Percentiles rank a stretch among this genome's conserved stretches.
These are phyloP conservation scores for Scopus umbretta DNA, from an alignment of 2,113 vertebrate genomes.

Conservation along the genomic window DNA sequence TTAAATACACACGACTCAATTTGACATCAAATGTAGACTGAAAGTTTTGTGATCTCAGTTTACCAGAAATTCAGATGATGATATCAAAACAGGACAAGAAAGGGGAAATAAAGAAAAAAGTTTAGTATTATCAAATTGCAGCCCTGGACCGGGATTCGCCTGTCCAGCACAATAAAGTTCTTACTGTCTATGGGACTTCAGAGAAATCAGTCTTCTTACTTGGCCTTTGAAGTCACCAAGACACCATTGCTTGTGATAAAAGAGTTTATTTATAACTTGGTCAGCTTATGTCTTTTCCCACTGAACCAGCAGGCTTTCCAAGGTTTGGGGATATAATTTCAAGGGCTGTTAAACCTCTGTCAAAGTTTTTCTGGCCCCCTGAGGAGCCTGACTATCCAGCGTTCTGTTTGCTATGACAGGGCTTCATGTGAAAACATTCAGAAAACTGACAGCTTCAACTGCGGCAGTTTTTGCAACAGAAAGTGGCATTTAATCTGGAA, in stretches of 20 bases:
- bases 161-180: conserved; percentile 70
- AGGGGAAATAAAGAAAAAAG: conserved; percentile 2
- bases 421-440: conserved; percentile 74
- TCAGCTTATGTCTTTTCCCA: conserved; percentile 80
- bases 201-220: conserved; percentile 72
- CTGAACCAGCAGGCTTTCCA: conserved; percentile 80
- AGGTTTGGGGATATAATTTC: conserved; percentile 82
- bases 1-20: not conserved
- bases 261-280: conserved; percentile 85
- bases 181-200: conserved; percentile 76
- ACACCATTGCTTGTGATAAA: conserved; percentile 78
- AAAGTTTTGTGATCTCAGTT: conserved; percentile 47
- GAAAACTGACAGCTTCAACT: conserved; percentile 72
- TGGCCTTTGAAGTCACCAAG: conserved; percentile 82
- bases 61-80: conserved; percentile 41
- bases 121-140: conserved; percentile 63
- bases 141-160: conserved; percentile 13
- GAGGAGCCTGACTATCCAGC: conserved; percentile 73
- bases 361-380: conserved; percentile 80
- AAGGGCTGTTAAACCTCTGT: conserved; percentile 84
- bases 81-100: conserved; percentile 47
- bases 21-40: not conserved
- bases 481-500: conserved; percentile 79
- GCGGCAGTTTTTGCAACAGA: conserved; percentile 70
- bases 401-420: conserved; percentile 76